phyloP scores from a whole-genome alignment of 2,888 invertebrate species.

The Psylliodes chrysocephalus region DNA sequence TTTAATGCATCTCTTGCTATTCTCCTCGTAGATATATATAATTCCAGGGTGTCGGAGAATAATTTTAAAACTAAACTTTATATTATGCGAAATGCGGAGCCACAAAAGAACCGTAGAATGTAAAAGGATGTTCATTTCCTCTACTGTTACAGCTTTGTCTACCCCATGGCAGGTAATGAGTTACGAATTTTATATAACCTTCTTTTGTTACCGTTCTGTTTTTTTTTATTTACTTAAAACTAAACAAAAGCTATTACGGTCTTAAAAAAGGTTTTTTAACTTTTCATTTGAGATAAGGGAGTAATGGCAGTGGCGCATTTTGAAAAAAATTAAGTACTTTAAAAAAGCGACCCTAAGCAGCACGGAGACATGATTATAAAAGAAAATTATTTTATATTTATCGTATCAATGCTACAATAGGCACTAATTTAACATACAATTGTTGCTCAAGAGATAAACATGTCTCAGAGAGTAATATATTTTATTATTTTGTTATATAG shows the following conservation, averaged over 20 bases:
- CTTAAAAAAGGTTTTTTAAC: background rate
- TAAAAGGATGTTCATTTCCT: slow-evolving; percentile 34
- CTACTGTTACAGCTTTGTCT: slow-evolving; percentile 33
- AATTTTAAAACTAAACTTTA: slow-evolving; percentile 31
- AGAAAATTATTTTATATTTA: no score
- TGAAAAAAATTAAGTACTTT: no score
- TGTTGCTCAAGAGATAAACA: no score
- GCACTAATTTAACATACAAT: no score
- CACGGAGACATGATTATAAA: no score
- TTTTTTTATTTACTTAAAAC: slow-evolving; percentile 16
- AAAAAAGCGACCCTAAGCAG: no score
- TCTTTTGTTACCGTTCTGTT: slow-evolving; percentile 9
- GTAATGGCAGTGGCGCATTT: no score
- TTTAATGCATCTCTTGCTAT: slow-evolving; percentile 31
- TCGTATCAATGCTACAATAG: no score
- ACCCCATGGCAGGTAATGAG: slow-evolving; percentile 32
- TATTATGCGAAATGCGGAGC: slow-evolving; percentile 24
- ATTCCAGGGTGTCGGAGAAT: slow-evolving; percentile 24
- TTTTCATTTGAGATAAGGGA: background rate
- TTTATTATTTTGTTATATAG: no score
- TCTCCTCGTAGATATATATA: slow-evolving; percentile 20
- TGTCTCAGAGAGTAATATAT: no score
- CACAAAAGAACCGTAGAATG: slow-evolving; percentile 30
- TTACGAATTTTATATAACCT: slow-evolving; percentile 25
- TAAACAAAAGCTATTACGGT: slow-evolving; percentile 10